A percentile compares a stretch with the other conserved stretches of the same genome.
These are phyloP conservation scores for Drosophila cognata DNA, from an alignment of 2,888 invertebrate genomes.

Conservation along the genomic window DNA sequence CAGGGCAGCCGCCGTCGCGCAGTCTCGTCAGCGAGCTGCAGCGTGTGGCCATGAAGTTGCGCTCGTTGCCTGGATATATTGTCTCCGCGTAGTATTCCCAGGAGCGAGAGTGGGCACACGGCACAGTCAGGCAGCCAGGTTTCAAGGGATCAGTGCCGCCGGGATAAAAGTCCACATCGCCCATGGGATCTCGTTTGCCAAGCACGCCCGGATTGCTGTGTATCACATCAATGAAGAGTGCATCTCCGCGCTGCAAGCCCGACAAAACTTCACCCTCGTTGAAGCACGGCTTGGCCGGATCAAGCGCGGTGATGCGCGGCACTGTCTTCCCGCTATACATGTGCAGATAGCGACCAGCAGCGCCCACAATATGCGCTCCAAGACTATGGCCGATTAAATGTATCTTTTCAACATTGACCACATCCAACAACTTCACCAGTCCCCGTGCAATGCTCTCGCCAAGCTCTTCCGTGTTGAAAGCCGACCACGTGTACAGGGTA, in stretches of 20 bases:
- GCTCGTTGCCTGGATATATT: conserved; percentile 83
- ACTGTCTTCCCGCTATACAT: conserved; percentile 70
- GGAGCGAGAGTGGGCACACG: conserved; percentile 82
- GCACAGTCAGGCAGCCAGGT: conserved; percentile 75
- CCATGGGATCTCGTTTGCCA: conserved; percentile 82
- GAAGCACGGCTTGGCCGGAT: conserved; percentile 85
- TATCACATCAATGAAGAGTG: conserved; percentile 83
- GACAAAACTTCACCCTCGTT: conserved; percentile 82
- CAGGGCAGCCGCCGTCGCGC: conserved; percentile 73
- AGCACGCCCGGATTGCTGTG: conserved; percentile 83
- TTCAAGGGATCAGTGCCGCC: conserved; percentile 81
- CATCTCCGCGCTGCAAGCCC: conserved; percentile 83
- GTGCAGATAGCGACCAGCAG: conserved; percentile 80
- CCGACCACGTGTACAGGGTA: conserved; percentile 84
- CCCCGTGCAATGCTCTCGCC: conserved; percentile 79
- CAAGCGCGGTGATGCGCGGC: conserved; percentile 83
- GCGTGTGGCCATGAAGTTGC: conserved; percentile 79
- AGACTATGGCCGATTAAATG: conserved; percentile 84
- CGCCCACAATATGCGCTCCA: conserved; percentile 84
- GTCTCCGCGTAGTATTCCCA: conserved; percentile 83
- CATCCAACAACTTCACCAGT: conserved; percentile 73
- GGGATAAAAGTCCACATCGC: conserved; percentile 84
- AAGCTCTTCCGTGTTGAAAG: conserved; percentile 83
- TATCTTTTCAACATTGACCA: conserved; percentile 76
- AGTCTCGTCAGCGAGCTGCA: conserved; percentile 80